These are phyloP conservation scores for Rambutsinella grinnellia DNA, from an alignment of 2,888 invertebrate genomes.

Conservation along the genomic window DNA sequence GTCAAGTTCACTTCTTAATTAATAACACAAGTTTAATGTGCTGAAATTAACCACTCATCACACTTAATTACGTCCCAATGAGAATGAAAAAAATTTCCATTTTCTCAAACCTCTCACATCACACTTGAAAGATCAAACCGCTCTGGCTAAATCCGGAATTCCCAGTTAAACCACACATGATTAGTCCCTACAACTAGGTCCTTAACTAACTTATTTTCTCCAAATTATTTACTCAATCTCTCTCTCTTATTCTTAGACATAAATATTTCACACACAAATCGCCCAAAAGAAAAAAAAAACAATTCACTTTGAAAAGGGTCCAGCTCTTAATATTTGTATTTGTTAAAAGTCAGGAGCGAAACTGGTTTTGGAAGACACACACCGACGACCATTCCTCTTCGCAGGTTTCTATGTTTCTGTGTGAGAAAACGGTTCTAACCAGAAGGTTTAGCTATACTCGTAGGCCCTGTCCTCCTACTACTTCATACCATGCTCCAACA, in stretches of 20 bases:
- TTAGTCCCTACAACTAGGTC: too few species aligned
- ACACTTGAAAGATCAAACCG: too few species aligned
- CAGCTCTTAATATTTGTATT: slow-evolving; percentile 4
- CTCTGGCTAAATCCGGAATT: background rate
- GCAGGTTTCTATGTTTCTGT: slow-evolving; percentile 58
- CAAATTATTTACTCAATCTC: background rate
- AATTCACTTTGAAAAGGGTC: slow-evolving; percentile 9
- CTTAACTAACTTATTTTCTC: background rate
- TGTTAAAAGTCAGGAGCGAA: slow-evolving; percentile 9
- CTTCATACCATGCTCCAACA: slow-evolving; percentile 35
- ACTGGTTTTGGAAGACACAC: slow-evolving; percentile 42
- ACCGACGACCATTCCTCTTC: slow-evolving; percentile 37
- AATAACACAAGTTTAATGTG: background rate
- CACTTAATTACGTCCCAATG: background rate
- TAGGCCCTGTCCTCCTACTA: slow-evolving; percentile 50
- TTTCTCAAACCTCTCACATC: too few species aligned
- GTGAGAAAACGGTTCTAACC: slow-evolving; percentile 58
- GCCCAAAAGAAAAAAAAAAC: slow-evolving; percentile 2
- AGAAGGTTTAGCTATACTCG: slow-evolving; percentile 43
- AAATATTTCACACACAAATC: background rate
- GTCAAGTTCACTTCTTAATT: background rate
- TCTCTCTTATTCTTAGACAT: background rate
- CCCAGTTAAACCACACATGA: background rate
- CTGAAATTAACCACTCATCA: background rate
- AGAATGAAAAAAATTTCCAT: slow-evolving; percentile 8